These are phyloP conservation scores for Drosophila nigromelanica DNA, from an alignment of 1,140 invertebrate genomes.

Conservation along the genomic window DNA sequence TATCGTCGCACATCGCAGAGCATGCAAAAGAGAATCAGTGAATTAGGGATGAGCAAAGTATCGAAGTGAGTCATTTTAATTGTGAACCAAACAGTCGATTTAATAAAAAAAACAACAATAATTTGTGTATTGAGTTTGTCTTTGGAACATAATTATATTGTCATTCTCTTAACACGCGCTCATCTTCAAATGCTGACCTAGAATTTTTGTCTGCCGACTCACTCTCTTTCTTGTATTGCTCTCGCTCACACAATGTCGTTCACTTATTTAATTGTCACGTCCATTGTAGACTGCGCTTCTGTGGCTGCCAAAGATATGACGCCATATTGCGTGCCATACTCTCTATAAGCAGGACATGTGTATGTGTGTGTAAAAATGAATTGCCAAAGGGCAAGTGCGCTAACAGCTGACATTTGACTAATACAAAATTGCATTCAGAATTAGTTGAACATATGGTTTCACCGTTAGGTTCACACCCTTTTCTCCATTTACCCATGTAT, in stretches of 20 bases:
- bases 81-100: neutral
- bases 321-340: constrained; percentile 64
- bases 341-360: constrained; percentile 19
- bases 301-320: constrained; percentile 59
- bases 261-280: constrained; percentile 69
- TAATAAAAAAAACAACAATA: neutral
- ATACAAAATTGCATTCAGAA: constrained; percentile 54
- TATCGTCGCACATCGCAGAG: constrained; percentile 18
- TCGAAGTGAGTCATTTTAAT: constrained; percentile 5
- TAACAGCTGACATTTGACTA: constrained; percentile 70
- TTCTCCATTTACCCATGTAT: neutral
- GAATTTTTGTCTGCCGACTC: constrained; percentile 29
- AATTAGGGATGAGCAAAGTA: constrained; percentile 16
- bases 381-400: constrained; percentile 29
- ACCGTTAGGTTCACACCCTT: constrained; percentile 34
- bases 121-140: neutral
- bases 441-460: constrained; percentile 49
- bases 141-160: neutral
- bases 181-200: constrained; percentile 64
- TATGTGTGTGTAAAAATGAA: constrained; percentile 5
- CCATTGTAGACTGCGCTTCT: constrained; percentile 40
- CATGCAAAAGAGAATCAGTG: constrained; percentile 7
- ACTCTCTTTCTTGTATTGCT: constrained; percentile 21
- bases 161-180: constrained; percentile 31
- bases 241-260: constrained; percentile 40